These are phyloP conservation scores for Tubulanus polymorphus DNA, from an alignment of 2,888 invertebrate species.

Conservation along the genomic window DNA sequence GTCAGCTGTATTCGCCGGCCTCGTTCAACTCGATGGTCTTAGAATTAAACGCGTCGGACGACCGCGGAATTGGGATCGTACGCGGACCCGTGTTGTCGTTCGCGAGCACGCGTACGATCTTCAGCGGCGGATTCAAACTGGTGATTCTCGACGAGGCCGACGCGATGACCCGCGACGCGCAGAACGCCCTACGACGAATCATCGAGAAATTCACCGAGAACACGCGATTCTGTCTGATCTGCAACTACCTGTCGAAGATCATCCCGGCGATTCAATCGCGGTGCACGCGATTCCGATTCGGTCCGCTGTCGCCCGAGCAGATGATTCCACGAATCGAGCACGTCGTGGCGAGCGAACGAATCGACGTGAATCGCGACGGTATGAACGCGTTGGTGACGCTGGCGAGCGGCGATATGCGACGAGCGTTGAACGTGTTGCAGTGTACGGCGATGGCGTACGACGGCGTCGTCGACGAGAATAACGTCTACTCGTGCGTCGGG, in stretches of 20 bases:
- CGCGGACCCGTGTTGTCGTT: slow-evolving; percentile 91
- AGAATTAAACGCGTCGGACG: slow-evolving; percentile 95
- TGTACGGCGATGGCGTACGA: slow-evolving; percentile 92
- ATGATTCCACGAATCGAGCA: slow-evolving; percentile 84
- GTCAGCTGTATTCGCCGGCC: slow-evolving; percentile 80
- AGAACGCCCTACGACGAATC: slow-evolving; percentile 78
- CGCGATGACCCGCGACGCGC: slow-evolving; percentile 99
- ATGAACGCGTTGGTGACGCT: slow-evolving; percentile 81
- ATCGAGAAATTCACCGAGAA: slow-evolving; percentile 99
- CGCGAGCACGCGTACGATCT: slow-evolving; percentile 93
- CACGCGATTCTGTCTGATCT: slow-evolving; percentile 96
- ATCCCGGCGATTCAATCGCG: slow-evolving; percentile 98
- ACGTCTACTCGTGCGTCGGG: slow-evolving; percentile 93
- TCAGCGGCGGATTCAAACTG: slow-evolving; percentile 82
- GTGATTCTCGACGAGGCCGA: slow-evolving; percentile 98
- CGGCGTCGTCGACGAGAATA: slow-evolving; percentile 80
- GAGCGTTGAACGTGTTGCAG: slow-evolving; percentile 85
- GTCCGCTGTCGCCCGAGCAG: slow-evolving; percentile 78
- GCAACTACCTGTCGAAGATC: slow-evolving; percentile 97
- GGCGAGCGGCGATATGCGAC: slow-evolving; percentile 96
- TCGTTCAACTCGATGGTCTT: slow-evolving; percentile 91
- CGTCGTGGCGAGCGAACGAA: slow-evolving; percentile 76
- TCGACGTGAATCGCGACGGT: slow-evolving; percentile 81
- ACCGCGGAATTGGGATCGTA: slow-evolving; percentile 93
- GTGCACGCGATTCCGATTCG: slow-evolving; percentile 94